These are phyloP conservation scores for Laspeyria flexula DNA, from an alignment of 2,888 invertebrate species.

Conservation along the genomic window DNA sequence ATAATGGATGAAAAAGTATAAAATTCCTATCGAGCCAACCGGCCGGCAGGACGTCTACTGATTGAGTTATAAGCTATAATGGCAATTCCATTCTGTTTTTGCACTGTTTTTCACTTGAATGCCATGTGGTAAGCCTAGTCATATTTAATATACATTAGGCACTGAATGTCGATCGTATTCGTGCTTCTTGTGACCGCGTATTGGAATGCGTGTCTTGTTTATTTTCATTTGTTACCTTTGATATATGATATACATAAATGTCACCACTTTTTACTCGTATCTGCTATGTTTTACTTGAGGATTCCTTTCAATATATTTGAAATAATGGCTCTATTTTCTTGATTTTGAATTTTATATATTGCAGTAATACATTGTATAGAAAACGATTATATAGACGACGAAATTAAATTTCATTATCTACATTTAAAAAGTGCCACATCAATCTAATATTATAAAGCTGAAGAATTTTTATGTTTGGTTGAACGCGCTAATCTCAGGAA, in stretches of 20 bases:
- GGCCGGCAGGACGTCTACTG: constrained; percentile 61
- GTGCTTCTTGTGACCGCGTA: constrained; percentile 66
- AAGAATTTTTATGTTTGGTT: too few relatives aligned
- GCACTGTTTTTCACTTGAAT: constrained; percentile 80
- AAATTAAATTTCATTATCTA: too few relatives aligned
- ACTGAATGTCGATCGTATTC: constrained; percentile 67
- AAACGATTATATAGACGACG: too few relatives aligned
- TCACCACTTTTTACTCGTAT: constrained; percentile 70
- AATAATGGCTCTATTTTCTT: too few relatives aligned
- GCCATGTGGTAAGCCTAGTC: constrained; percentile 62
- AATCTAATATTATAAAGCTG: too few relatives aligned
- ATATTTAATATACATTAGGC: constrained; percentile 82
- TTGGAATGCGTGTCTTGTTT: constrained; percentile 77
- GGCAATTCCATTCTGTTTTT: constrained; percentile 80
- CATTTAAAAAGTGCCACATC: too few relatives aligned
- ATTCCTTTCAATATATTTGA: background rate
- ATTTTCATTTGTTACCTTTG: constrained; percentile 82
- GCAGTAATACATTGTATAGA: too few relatives aligned
- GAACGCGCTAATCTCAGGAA: too few relatives aligned
- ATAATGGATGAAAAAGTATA: constrained; percentile 79
- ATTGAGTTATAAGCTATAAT: constrained; percentile 85
- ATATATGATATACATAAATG: constrained; percentile 62
- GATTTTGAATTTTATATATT: too few relatives aligned
- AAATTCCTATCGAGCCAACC: constrained; percentile 72
- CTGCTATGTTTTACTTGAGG: constrained; percentile 38